Conservation (phyloP, 2,113 vertebrate species). For the Cercopithecus mona region DNA sequence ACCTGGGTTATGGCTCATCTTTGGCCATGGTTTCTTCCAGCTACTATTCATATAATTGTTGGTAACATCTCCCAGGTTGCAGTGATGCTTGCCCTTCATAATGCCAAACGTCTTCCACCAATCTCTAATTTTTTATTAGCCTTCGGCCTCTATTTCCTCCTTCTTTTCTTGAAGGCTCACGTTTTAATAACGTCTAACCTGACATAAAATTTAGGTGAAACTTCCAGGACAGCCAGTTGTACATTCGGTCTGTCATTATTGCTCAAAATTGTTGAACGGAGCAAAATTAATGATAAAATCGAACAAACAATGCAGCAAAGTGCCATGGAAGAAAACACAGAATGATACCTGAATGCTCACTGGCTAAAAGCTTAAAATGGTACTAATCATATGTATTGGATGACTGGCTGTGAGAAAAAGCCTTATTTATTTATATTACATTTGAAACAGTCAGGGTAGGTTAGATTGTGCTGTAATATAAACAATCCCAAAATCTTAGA, state of each 20-base stretch:
- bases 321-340: background rate
- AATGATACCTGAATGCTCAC: background rate
- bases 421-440: background rate
- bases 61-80: background rate
- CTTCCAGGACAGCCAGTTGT: background rate
- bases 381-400: background rate
- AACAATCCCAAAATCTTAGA: background rate
- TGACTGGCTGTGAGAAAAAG: background rate
- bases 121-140: background rate
- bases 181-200: background rate
- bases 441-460: background rate
- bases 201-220: background rate
- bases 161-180: background rate
- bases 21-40: background rate
- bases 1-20: background rate
- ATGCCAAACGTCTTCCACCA: background rate
- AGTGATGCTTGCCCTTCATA: background rate
- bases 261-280: background rate
- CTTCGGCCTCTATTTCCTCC: background rate
- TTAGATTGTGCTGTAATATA: background rate
- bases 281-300: background rate
- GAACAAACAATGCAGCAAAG: background rate
- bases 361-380: background rate
- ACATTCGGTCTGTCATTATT: background rate
- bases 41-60: background rate